phyloP scores from a whole-genome alignment of 2,797 vertebrate genomes.

The Iguana delicatissima region DNA sequence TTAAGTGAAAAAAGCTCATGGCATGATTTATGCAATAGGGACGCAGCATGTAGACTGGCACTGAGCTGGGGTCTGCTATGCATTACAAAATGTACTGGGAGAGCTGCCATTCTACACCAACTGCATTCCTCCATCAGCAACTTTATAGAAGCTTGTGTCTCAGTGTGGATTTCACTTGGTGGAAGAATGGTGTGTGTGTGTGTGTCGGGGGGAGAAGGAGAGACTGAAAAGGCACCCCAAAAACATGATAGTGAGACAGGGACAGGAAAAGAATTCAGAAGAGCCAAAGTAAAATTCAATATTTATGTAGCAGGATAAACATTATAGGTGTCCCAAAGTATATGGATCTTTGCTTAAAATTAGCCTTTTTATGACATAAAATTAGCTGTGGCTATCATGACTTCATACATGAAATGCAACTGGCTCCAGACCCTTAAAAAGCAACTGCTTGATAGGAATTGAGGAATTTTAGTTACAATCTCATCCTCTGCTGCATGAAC shows the following conservation, averaged over 20 bases:
- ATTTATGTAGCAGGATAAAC: background rate
- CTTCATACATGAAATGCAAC: background rate
- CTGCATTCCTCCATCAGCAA: background rate
- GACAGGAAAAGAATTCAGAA: too few relatives aligned
- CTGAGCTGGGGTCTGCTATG: too few relatives aligned
- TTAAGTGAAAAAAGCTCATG: background rate
- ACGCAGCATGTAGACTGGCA: background rate
- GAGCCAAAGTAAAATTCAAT: background rate
- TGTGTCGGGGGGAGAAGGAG: too few relatives aligned
- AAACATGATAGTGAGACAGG: too few relatives aligned
- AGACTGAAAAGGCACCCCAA: background rate
- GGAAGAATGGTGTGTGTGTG: too few relatives aligned
- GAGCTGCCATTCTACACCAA: background rate
- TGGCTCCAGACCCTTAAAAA: background rate
- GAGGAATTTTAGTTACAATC: background rate
- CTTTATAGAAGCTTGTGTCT: background rate
- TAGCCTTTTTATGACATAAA: background rate
- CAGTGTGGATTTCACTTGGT: background rate
- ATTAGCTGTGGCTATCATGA: background rate
- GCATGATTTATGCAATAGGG: background rate
- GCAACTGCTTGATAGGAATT: background rate
- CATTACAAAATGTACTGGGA: background rate
- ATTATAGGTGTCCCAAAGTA: background rate
- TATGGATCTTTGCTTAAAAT: background rate
- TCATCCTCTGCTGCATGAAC: background rate